Base-by-base conservation (phyloP, 2,888 invertebrate species). In the Drosophila mimetica region DNA sequence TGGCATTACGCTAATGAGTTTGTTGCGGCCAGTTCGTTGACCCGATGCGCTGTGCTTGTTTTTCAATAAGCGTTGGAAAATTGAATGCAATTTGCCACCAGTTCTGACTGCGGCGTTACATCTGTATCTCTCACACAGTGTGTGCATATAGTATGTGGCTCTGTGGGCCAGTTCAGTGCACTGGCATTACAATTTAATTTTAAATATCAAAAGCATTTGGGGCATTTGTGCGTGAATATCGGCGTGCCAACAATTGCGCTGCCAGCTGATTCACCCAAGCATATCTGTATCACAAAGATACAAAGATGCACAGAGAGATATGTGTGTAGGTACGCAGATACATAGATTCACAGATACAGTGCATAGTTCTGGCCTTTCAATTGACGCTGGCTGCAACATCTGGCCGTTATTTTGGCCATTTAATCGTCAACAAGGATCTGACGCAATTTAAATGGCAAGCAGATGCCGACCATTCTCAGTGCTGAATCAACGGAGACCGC, bases 331-430 rank as follows among this genome's bases (percentile, higher is more conserved):
- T 34, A 39, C 44, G 7, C 32, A 50, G 39, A 37, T 59, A 44
- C 52, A 51, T 32, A 25, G 36, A 55, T 59, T 48, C 41, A 18
- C 8, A 39, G 44, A 32, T 50, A 34, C 42, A 25, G 44, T 52
- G 67, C 71, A 82, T 77, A 79, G 76, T 74, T 77, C 71, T 80
- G 77, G 80, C 83, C 77, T 83, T 83, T 80, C 76, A 73, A 74
- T 70, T 76, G 76, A 37, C 71, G 52, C 67, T 55, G 57, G 55
- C 66, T 69, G 77, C 80, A 50, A 71, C 80, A 81, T 81, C 80
- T 81, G 80, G 67, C 80, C 73, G 59, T 73, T 67, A 69, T 66
- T 69, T 75, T 71, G 73, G 46, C 64, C 75, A 80, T 77, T 80
- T 67, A 77, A 77, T 75, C 69, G 75, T 75, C 50, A 71, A 65